A percentile compares a stretch with the other conserved stretches of the same genome.
These are phyloP conservation scores for Callyntrura guangdongensis DNA, from an alignment of 2,888 invertebrate genomes.

Conservation along the genomic window DNA sequence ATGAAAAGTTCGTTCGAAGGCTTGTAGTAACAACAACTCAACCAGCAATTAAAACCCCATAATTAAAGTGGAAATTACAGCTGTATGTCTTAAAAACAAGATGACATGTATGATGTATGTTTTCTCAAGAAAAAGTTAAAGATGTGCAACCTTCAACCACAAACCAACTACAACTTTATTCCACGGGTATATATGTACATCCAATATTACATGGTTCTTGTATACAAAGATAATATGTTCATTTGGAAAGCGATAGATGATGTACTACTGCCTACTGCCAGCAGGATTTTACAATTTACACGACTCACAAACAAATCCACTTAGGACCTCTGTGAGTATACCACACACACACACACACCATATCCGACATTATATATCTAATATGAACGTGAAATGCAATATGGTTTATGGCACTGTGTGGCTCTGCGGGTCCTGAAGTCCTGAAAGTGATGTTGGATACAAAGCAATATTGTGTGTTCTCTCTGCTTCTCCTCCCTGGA, in stretches of 20 bases:
- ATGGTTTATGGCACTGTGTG: constrained; percentile 6
- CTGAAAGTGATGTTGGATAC: constrained; percentile 16
- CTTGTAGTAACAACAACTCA: constrained; percentile 64
- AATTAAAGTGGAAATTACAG: constrained; percentile 74
- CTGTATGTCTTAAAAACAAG: constrained; percentile 64
- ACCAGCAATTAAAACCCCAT: constrained; percentile 73
- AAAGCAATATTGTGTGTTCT: constrained; percentile 11
- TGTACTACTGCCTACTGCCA: constrained; percentile 56
- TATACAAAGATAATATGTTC: constrained; percentile 32
- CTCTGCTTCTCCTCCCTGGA: constrained; percentile 17
- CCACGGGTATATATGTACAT: neutral
- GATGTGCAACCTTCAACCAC: constrained; percentile 25
- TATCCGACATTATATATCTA: neutral
- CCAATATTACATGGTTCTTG: no score
- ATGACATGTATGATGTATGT: constrained; percentile 77
- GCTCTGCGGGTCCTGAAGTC: neutral
- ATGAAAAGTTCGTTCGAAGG: constrained; percentile 58
- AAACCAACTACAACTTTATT: neutral
- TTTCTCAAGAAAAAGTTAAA: constrained; percentile 61
- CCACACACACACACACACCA: neutral
- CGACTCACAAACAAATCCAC: constrained; percentile 36
- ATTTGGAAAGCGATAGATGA: neutral
- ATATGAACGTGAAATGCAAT: neutral
- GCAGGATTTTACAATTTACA: constrained; percentile 60
- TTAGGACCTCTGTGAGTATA: constrained; percentile 24